Percentiles rank a stretch among this genome's conserved stretches.
Evolutionary conservation across 1,140 invertebrate species (phyloP).

Genomic region (Coenobita brevimanus): DNA sequence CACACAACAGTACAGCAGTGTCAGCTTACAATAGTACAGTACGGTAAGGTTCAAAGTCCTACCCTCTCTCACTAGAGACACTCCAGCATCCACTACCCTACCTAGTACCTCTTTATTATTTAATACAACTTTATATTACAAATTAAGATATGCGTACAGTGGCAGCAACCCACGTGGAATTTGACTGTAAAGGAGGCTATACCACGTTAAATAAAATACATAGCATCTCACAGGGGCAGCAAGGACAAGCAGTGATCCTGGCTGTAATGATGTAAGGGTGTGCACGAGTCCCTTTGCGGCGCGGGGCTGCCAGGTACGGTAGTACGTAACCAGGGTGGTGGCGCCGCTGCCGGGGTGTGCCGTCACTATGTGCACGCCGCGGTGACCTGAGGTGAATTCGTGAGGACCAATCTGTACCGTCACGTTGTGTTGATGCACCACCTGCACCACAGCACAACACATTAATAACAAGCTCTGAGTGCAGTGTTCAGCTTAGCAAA

Average conservation of each 20-base stretch:
- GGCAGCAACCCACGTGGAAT: neutral
- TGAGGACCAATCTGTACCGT: neutral
- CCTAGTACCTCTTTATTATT: too few species aligned
- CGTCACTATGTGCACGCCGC: constrained; percentile 18
- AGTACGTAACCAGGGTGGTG: constrained; percentile 11
- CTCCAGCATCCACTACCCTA: too few species aligned
- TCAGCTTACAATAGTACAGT: too few species aligned
- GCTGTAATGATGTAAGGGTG: constrained; percentile 30
- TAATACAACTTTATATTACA: too few species aligned
- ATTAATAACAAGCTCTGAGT: too few species aligned
- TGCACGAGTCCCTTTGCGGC: constrained; percentile 32
- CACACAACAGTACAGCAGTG: too few species aligned
- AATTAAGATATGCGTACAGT: too few species aligned
- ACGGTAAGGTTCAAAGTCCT: too few species aligned
- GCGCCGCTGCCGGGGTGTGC: constrained; percentile 23
- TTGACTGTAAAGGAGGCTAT: neutral
- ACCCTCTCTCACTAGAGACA: too few species aligned
- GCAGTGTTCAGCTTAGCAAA: too few species aligned
- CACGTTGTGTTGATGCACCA: constrained; percentile 33
- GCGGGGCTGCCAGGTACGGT: constrained; percentile 33
- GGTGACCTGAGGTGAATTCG: constrained; percentile 11
- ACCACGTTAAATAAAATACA: too few species aligned
- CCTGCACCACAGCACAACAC: too few species aligned
- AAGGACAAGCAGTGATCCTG: constrained; percentile 32
- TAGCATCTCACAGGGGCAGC: constrained; percentile 30